These are phyloP conservation scores for Neocloeon triangulifer DNA, from an alignment of 1,140 invertebrate species.

Conservation along the genomic window DNA sequence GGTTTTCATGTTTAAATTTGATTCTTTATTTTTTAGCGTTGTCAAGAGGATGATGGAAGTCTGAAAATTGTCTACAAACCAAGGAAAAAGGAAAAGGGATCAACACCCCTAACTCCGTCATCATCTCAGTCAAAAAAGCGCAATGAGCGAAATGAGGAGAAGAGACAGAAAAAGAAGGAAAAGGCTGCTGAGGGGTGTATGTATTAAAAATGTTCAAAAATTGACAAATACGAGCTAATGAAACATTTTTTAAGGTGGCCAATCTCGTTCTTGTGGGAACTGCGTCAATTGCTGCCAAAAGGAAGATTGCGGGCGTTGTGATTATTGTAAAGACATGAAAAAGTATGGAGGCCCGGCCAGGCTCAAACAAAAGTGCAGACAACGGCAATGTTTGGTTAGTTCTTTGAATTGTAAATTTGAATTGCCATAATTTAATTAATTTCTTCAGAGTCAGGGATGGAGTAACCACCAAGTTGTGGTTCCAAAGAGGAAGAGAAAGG, in stretches of 20 bases:
- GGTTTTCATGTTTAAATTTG: constrained; percentile 3
- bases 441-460: no score
- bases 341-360: constrained; percentile 50
- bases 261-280: constrained; percentile 40
- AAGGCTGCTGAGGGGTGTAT: constrained; percentile 8
- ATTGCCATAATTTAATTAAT: no score
- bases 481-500: constrained; percentile 13
- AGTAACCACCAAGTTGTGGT: no score
- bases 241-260: background rate
- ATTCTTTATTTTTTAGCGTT: constrained; percentile 23
- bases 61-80: constrained; percentile 59
- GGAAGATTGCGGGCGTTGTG: constrained; percentile 72
- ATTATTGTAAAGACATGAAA: constrained; percentile 55
- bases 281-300: constrained; percentile 57
- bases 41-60: constrained; percentile 56
- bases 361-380: constrained; percentile 31
- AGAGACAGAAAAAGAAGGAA: constrained; percentile 7
- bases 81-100: constrained; percentile 18
- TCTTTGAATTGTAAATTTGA: no score
- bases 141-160: constrained; percentile 14
- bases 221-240: background rate
- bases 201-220: background rate
- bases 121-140: constrained; percentile 19
- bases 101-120: no score
- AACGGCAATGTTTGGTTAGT: constrained; percentile 25